Percentiles rank a stretch among this genome's conserved stretches.
Evolutionary conservation across 2,797 vertebrate species (phyloP).

Genomic region (Hippoglossus hippoglossus): DNA sequence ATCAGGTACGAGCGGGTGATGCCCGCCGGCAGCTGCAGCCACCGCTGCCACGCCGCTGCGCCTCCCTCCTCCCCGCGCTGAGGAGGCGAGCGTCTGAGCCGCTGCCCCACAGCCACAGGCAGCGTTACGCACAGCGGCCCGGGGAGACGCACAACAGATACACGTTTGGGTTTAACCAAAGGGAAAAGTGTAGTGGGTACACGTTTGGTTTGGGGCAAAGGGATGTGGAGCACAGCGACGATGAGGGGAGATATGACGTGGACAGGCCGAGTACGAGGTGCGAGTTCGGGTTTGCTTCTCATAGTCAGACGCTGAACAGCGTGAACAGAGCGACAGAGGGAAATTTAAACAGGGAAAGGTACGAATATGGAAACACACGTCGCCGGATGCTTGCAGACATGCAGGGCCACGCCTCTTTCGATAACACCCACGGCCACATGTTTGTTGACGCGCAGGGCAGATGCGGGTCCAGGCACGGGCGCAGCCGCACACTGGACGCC

Average conservation of each 20-base stretch:
- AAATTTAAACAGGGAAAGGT: constrained; percentile 32
- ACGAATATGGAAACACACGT: not conserved
- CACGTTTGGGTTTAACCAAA: constrained; percentile 35
- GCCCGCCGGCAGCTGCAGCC: constrained; percentile 35
- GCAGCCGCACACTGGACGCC: constrained; percentile 24
- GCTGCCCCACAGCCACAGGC: constrained; percentile 43
- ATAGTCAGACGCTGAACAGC: constrained; percentile 14
- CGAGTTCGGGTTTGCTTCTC: constrained; percentile 19
- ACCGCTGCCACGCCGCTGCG: constrained; percentile 44
- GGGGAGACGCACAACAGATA: constrained; percentile 52
- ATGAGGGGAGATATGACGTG: not conserved
- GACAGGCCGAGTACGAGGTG: not conserved
- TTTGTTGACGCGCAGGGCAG: no score
- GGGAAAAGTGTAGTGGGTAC: constrained; percentile 27
- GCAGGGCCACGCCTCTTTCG: not conserved
- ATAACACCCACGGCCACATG: not conserved
- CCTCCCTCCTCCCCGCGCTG: constrained; percentile 56
- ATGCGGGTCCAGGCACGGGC: not conserved
- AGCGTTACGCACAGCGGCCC: constrained; percentile 27
- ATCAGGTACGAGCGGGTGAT: constrained; percentile 77
- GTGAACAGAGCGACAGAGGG: not conserved
- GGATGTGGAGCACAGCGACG: not conserved
- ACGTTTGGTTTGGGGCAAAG: constrained; percentile 38
- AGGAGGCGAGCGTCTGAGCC: constrained; percentile 68
- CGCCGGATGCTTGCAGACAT: not conserved